Percentiles rank a stretch among this genome's conserved stretches.
phyloP scores from a whole-genome alignment of 2,113 vertebrate species.

The Hucho hucho region DNA sequence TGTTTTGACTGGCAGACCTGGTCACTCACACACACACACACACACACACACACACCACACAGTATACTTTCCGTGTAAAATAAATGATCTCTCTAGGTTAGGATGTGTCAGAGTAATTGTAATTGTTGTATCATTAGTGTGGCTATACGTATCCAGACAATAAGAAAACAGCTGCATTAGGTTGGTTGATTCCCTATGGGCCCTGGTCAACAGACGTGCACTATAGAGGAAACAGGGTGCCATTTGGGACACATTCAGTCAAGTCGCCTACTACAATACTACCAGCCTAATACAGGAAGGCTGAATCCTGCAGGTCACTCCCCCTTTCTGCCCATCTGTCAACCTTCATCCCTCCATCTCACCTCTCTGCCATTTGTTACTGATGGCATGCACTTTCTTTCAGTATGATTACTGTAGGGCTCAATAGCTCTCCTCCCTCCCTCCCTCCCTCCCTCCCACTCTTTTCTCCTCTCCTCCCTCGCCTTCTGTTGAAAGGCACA shows the following conservation, averaged over 20 bases:
- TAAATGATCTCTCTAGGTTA: too few relatives aligned
- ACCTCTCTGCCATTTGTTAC: constrained; percentile 2
- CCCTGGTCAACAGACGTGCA: too few relatives aligned
- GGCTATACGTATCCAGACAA: too few relatives aligned
- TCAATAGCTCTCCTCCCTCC: too few relatives aligned
- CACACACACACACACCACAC: constrained; percentile 1
- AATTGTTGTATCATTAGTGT: too few relatives aligned
- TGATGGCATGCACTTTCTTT: neutral
- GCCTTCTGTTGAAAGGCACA: neutral
- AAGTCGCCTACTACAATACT: too few relatives aligned
- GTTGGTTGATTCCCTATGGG: too few relatives aligned
- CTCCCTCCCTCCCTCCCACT: neutral
- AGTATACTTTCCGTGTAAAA: too few relatives aligned
- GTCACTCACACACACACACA: neutral
- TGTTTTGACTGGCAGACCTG: neutral
- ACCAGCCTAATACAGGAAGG: neutral
- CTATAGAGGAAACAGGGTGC: too few relatives aligned
- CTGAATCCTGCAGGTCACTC: neutral
- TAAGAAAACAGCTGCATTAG: too few relatives aligned
- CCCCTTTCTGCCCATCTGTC: neutral
- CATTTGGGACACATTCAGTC: too few relatives aligned
- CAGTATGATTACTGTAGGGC: neutral
- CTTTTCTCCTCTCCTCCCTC: neutral
- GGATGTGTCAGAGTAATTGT: too few relatives aligned
- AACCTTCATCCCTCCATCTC: neutral